Conservation (phyloP, 2,797 vertebrate species). For the Cygnus olor region DNA sequence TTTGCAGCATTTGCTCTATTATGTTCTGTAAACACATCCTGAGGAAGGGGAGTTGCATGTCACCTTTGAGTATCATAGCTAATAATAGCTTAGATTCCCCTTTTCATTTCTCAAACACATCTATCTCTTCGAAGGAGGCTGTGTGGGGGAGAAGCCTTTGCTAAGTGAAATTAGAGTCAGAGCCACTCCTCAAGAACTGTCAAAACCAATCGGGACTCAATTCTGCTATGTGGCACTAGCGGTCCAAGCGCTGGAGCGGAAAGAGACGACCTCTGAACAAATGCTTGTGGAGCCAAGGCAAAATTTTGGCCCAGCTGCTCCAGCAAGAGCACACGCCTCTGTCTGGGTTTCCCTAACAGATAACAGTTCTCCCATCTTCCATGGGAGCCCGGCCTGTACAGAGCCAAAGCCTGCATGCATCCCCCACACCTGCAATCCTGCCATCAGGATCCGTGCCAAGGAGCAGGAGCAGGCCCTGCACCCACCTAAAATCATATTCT, state of each 20-base stretch:
- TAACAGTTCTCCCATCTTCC: not conserved
- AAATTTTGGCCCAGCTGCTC: not conserved
- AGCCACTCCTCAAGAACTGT: not conserved
- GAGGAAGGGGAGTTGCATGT: not conserved
- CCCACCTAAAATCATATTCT: not conserved
- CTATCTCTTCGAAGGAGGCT: not conserved
- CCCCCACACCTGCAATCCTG: not conserved
- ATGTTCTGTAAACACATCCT: not conserved
- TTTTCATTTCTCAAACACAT: conserved; percentile 13
- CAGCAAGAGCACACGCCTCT: not conserved
- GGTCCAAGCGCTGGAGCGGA: not conserved
- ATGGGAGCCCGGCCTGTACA: not conserved
- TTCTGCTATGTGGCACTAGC: not conserved
- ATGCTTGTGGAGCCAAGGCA: not conserved
- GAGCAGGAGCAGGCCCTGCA: not conserved
- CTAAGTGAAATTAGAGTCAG: conserved; percentile 21
- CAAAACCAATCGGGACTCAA: conserved; percentile 7
- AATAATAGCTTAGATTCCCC: not conserved
- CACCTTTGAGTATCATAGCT: not conserved
- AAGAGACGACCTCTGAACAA: not conserved
- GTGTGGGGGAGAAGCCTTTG: not conserved
- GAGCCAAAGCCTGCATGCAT: not conserved
- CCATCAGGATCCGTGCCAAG: not conserved
- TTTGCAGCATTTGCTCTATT: conserved; percentile 25
- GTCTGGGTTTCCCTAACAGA: not conserved